Percentiles rank a stretch among this genome's conserved stretches.
These are phyloP conservation scores for Eupithecia insigniata DNA, from an alignment of 2,888 invertebrate species.

Conservation along the genomic window DNA sequence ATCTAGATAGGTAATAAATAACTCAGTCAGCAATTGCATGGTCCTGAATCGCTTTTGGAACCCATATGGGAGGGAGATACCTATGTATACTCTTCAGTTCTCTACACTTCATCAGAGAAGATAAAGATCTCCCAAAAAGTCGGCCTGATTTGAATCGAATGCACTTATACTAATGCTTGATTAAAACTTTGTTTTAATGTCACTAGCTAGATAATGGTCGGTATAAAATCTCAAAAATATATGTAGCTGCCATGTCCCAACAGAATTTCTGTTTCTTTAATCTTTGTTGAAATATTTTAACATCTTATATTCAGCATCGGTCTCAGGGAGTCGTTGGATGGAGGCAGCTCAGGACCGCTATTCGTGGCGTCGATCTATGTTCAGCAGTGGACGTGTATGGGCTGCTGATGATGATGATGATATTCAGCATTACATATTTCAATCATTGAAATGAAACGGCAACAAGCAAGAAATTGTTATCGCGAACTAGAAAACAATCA, in stretches of 20 bases:
- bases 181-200: background rate
- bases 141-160: background rate
- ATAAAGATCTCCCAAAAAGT: background rate
- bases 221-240: background rate
- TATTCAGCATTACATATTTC: too few relatives aligned
- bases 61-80: background rate
- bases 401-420: too few relatives aligned
- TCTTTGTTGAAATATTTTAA: background rate
- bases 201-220: background rate
- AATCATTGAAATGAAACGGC: conserved; percentile 14
- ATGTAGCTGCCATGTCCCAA: background rate
- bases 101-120: background rate
- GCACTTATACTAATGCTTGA: background rate
- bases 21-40: conserved; percentile 21
- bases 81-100: background rate
- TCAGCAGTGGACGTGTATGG: too few relatives aligned
- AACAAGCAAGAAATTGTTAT: conserved; percentile 29
- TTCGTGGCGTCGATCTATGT: too few relatives aligned
- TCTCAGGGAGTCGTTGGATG: too few relatives aligned
- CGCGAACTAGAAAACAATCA: conserved; percentile 29
- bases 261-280: background rate
- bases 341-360: too few relatives aligned
- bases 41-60: background rate
- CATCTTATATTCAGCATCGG: too few relatives aligned
- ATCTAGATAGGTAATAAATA: conserved; percentile 26